These are phyloP conservation scores for Peromyscus melanophrys DNA, from an alignment of 2,797 vertebrate genomes.

Conservation along the genomic window DNA sequence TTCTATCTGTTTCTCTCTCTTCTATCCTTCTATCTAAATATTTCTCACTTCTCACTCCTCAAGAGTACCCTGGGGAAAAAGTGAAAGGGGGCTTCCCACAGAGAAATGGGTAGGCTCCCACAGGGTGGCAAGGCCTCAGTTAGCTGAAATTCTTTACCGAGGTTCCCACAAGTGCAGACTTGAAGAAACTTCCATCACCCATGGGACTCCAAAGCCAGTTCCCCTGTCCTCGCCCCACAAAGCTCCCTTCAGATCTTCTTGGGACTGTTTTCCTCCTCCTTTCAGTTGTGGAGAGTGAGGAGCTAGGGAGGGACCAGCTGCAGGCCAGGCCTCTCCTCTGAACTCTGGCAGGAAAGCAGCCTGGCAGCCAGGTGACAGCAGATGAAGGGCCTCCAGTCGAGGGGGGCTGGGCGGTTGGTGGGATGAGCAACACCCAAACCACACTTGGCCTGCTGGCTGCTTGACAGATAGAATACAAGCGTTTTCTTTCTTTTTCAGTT, in stretches of 20 bases:
- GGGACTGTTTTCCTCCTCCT: slow-evolving; percentile 29
- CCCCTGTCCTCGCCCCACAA: not conserved
- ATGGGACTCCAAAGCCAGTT: slow-evolving; percentile 61
- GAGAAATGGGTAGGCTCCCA: too few species aligned
- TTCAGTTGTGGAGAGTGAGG: slow-evolving; percentile 13
- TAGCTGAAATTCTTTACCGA: slow-evolving; percentile 50
- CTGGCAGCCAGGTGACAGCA: slow-evolving; percentile 62
- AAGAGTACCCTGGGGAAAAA: too few species aligned
- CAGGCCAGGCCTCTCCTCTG: slow-evolving; percentile 6
- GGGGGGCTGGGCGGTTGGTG: not conserved
- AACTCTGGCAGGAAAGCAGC: slow-evolving; percentile 13
- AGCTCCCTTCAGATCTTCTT: slow-evolving; percentile 4
- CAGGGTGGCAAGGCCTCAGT: slow-evolving; percentile 44
- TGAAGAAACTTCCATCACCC: slow-evolving; percentile 56
- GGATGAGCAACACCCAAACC: slow-evolving; percentile 12
- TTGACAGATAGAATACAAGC: slow-evolving; percentile 69
- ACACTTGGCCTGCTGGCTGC: slow-evolving; percentile 32
- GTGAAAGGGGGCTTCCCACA: too few species aligned
- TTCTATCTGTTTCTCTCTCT: too few species aligned
- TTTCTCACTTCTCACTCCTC: too few species aligned
- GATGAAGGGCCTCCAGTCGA: slow-evolving; percentile 17
- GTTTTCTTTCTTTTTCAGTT: slow-evolving; percentile 69
- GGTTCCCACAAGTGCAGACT: slow-evolving; percentile 30
- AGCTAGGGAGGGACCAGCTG: not conserved
- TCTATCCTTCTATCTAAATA: too few species aligned